phyloP scores from a whole-genome alignment of 1,140 invertebrate species.

The Drosophila kikkawai region DNA sequence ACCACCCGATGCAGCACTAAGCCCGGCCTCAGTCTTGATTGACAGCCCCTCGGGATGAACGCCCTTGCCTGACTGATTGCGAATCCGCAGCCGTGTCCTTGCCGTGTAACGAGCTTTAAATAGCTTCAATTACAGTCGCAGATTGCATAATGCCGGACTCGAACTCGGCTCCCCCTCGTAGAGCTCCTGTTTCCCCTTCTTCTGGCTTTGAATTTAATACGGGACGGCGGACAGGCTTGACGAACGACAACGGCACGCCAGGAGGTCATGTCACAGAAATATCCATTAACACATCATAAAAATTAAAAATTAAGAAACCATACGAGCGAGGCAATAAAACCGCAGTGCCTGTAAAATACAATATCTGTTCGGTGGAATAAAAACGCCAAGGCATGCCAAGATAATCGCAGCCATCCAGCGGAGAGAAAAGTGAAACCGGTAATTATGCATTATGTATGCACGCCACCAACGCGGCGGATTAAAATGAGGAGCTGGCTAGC shows the following conservation, averaged over 20 bases:
- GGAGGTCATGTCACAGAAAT: constrained; percentile 83
- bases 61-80: constrained; percentile 42
- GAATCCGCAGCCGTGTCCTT: constrained; percentile 58
- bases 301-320: constrained; percentile 83
- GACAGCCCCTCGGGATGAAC: constrained; percentile 56
- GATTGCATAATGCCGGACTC: constrained; percentile 64
- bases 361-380: constrained; percentile 47
- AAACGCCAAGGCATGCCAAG: constrained; percentile 79
- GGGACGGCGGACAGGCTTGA: constrained; percentile 56
- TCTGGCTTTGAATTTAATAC: constrained; percentile 42
- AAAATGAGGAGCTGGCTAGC: constrained; percentile 67
- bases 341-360: constrained; percentile 62
- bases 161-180: constrained; percentile 6
- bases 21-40: constrained; percentile 46
- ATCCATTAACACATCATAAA: constrained; percentile 84
- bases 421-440: constrained; percentile 80
- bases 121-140: constrained; percentile 75
- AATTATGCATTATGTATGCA: constrained; percentile 84
- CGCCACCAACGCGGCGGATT: constrained; percentile 78
- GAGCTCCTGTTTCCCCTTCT: constrained; percentile 15
- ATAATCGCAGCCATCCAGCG: constrained; percentile 57
- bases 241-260: constrained; percentile 65
- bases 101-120: constrained; percentile 72
- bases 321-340: constrained; percentile 74
- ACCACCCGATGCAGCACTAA: constrained; percentile 11